phyloP scores from a whole-genome alignment of 2,113 vertebrate species.

The Oreochromis niloticus region DNA sequence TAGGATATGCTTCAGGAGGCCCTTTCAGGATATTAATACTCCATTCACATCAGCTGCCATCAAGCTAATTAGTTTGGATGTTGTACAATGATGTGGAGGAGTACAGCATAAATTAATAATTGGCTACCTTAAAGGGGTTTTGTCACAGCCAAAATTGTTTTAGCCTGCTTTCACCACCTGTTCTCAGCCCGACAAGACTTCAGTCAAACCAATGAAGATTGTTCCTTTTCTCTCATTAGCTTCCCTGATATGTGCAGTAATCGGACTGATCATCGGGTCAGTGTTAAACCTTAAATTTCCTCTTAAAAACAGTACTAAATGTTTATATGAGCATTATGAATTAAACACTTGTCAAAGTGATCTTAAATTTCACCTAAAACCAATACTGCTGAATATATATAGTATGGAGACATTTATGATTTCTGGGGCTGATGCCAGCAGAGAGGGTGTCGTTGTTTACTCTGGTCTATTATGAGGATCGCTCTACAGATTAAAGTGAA shows the following conservation, averaged over 20 bases:
- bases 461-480: background rate
- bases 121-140: slow-evolving; percentile 65
- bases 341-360: background rate
- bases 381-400: background rate
- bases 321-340: background rate
- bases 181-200: slow-evolving; percentile 30
- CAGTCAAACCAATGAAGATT: slow-evolving; percentile 26
- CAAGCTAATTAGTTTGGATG: slow-evolving; percentile 76
- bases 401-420: background rate
- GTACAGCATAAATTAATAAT: slow-evolving; percentile 72
- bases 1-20: slow-evolving; percentile 64
- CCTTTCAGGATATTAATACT: slow-evolving; percentile 71
- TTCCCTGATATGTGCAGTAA: background rate
- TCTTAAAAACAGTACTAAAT: background rate
- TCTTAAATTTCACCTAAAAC: background rate
- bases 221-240: background rate
- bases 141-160: slow-evolving; percentile 63
- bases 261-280: background rate
- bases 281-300: background rate
- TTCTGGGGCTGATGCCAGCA: background rate
- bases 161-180: slow-evolving; percentile 48
- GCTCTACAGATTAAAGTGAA: background rate
- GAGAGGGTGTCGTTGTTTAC: background rate
- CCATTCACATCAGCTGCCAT: slow-evolving; percentile 63
- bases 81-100: slow-evolving; percentile 64